Percentiles rank a stretch among this genome's conserved stretches.
phyloP scores from a whole-genome alignment of 2,888 invertebrate species.

The Thymelicus acteon region DNA sequence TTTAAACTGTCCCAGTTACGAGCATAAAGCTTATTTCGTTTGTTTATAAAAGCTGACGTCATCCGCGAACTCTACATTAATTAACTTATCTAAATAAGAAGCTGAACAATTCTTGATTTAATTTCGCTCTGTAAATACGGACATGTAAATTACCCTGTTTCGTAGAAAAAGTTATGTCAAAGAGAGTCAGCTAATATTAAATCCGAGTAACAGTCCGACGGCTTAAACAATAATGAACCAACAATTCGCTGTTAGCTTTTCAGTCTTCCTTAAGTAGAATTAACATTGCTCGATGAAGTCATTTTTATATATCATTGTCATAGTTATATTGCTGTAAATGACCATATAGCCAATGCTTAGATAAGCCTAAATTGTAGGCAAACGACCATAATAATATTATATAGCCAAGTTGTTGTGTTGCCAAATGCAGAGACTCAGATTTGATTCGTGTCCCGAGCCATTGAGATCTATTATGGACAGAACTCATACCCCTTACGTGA shows the following conservation, averaged over 20 bases:
- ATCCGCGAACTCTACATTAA: constrained; percentile 25
- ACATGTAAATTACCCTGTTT: constrained; percentile 42
- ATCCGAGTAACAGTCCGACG: constrained; percentile 53
- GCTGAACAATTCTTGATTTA: constrained; percentile 34
- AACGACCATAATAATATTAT: too few species aligned
- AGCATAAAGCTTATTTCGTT: constrained; percentile 9
- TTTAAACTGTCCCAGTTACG: constrained; percentile 9
- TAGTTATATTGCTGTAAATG: background rate
- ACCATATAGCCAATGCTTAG: too few species aligned
- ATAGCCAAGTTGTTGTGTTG: background rate
- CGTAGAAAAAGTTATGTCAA: constrained; percentile 34
- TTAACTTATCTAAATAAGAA: constrained; percentile 34
- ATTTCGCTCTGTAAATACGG: constrained; percentile 32
- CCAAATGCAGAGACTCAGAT: too few species aligned
- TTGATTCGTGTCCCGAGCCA: too few species aligned
- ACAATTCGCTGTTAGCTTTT: constrained; percentile 55
- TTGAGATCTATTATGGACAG: too few species aligned
- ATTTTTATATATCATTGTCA: too few species aligned
- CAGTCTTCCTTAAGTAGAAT: constrained; percentile 36
- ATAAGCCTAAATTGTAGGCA: background rate
- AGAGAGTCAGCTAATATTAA: constrained; percentile 55
- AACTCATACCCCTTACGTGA: too few species aligned
- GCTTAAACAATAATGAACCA: constrained; percentile 66
- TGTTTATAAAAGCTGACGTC: constrained; percentile 25
- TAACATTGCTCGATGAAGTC: constrained; percentile 3